phyloP scores from a whole-genome alignment of 2,888 invertebrate genomes.

The Oxytorus armatus region DNA sequence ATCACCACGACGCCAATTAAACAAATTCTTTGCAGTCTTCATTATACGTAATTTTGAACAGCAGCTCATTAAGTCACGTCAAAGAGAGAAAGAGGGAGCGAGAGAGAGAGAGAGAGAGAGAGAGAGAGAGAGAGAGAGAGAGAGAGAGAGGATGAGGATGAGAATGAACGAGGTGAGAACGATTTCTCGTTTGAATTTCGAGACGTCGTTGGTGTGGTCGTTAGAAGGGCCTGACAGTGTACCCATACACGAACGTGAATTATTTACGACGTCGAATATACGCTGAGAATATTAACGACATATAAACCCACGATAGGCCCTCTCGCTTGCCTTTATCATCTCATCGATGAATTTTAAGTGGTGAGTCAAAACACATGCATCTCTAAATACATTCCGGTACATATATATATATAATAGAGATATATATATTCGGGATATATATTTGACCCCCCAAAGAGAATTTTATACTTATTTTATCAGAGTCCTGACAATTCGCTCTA shows the following conservation, averaged over 20 bases:
- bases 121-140: background rate
- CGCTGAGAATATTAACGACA: constrained; percentile 24
- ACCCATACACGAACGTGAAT: constrained; percentile 44
- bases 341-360: constrained; percentile 14
- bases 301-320: background rate
- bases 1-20: background rate
- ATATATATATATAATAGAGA: too few species aligned
- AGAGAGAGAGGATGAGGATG: background rate
- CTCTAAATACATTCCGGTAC: background rate
- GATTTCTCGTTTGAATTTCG: constrained; percentile 44
- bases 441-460: background rate
- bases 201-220: constrained; percentile 25
- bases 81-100: too few species aligned
- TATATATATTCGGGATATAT: background rate
- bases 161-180: constrained; percentile 5
- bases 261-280: constrained; percentile 48
- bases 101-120: constrained; percentile 6
- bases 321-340: background rate
- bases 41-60: too few species aligned
- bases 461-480: constrained; percentile 10
- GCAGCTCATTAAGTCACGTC: too few species aligned
- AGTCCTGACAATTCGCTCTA: background rate
- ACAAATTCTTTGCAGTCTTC: too few species aligned
- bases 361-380: constrained; percentile 2
- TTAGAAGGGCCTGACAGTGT: constrained; percentile 37